Evolutionary conservation across 2,888 invertebrate genomes (phyloP), one percentile per base, ranked within the genome.

Genomic region (Mylabris sibirica): DNA sequence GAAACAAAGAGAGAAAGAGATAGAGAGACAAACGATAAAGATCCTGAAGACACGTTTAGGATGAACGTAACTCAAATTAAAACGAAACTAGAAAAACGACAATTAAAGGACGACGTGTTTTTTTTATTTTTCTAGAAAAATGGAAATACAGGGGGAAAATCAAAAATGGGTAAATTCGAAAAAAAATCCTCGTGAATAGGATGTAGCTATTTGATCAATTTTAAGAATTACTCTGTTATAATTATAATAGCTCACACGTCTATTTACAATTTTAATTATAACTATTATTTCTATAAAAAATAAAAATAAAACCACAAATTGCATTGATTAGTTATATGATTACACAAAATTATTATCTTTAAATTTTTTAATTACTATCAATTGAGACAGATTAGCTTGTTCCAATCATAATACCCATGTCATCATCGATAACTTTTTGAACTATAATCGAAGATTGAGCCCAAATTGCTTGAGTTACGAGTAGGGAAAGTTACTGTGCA

Each of bases 1-100:
- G 60, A 62, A 69, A 63, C 63, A 62, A 59, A 41, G 63, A 69
- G 35, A 66, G 65, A 65, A 30, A 66, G 61, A 61, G 20, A 59
- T 6, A 30, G 0, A 30, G 3, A 30, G 30, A 30, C 0, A 30
- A 8, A 30, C 30, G 22, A 59, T n/a, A n/a, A 60, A 20, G 34
- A 35, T 61, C 41, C 41, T 61, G 41, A 64, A 61, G 20, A 14
- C 38, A 63, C 49, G 63, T 59, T 64, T 26, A 49, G 38, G 24
- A 64, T 64, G 49, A 20, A 49, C 6, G 4, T 3, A 20, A 44
- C 5, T n/a, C 4, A 17, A 17, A 44, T 30, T 30, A 8, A 30
- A 6, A 30, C 30, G 2, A 49, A 49, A 44, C n/a, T n/a, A 44
- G 3, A 44, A 44, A n/a, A 44, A 44, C n/a, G 9, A 20, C 11